These are phyloP conservation scores for Formica aserva DNA, from an alignment of 2,888 invertebrate genomes.

Conservation along the genomic window DNA sequence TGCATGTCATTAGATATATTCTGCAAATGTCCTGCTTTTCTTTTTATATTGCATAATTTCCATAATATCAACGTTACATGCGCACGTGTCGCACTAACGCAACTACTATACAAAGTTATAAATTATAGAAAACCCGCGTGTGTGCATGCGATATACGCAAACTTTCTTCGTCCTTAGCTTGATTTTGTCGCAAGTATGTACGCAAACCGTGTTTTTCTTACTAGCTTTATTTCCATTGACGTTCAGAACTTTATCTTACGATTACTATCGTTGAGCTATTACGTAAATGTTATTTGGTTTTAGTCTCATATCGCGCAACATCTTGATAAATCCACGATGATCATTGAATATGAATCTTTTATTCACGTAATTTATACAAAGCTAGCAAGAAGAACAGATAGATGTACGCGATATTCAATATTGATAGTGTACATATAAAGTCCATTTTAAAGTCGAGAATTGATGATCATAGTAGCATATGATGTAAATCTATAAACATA, in stretches of 20 bases:
- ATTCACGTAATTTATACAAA: background rate
- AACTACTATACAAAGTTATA: conserved; percentile 22
- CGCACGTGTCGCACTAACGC: conserved; percentile 32
- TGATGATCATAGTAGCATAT: background rate
- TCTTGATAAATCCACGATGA: background rate
- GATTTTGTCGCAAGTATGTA: conserved; percentile 31
- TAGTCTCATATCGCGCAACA: background rate
- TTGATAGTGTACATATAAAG: background rate
- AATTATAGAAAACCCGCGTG: conserved; percentile 41
- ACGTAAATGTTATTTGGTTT: background rate
- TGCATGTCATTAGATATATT: conserved; percentile 3
- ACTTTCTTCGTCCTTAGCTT: conserved; percentile 2
- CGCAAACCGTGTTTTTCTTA: conserved; percentile 17
- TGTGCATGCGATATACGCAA: conserved; percentile 31
- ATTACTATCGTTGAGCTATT: conserved; percentile 2
- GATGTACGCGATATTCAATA: background rate
- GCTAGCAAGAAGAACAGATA: background rate
- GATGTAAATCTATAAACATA: background rate
- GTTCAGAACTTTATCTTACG: conserved; percentile 13
- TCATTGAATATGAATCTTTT: background rate
- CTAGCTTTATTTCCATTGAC: conserved; percentile 26
- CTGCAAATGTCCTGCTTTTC: conserved; percentile 5
- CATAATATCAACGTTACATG: conserved; percentile 45
- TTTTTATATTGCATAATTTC: conserved; percentile 27
- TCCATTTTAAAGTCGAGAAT: background rate